Base-by-base conservation (phyloP, 2,888 invertebrate genomes). In the Aphodius sticticus region DNA sequence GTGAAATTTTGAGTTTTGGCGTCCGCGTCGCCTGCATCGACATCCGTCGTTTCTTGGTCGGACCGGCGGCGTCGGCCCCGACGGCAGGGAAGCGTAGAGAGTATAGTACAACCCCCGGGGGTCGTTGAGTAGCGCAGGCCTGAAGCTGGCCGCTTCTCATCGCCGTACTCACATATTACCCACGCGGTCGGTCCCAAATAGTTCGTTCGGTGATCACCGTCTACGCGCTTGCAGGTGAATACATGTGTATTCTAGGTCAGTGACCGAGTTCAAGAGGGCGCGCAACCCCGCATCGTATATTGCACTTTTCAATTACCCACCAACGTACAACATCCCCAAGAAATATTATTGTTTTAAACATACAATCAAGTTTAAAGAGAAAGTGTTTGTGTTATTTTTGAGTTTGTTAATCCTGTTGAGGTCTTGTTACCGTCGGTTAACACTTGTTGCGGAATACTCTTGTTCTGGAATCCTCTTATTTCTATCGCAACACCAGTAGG, bases 81-180 rank as follows among this genome's bases (percentile, higher is more conserved):
- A 12, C 12, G 12, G 53, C 53, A 53, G 53, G 53, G 53, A 12
- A 53, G 53, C 53, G 53, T 53, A 38, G 38, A 38, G 6, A 6
- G 38, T 38, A 38, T 38, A 53, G 53, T 53, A 53, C 53, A 12
- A 53, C 7, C 53, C 53, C 53, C 53, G 53, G 53, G 12, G 53
- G 53, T 53, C 9, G 53, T 53, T 53, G 53, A 53, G 83, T 80
- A 80, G 84, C 83, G 86, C 85, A 84, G 84, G 84, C 84, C 84
- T 84, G 83, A 81, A 80, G 81, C 77, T 80, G 69, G 83, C 87
- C 74, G 89, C 83, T 83, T 88, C 90, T 71, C 89, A 82, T 91
- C 90, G 82, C 91, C 88, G 84, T 92, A 91, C 86, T 92, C 89
- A 81, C 92, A 90, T 85, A 86, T 84, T 84, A 91, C 90, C 88